Conservation (phyloP, 2,113 vertebrate species). For the Tyto alba region DNA sequence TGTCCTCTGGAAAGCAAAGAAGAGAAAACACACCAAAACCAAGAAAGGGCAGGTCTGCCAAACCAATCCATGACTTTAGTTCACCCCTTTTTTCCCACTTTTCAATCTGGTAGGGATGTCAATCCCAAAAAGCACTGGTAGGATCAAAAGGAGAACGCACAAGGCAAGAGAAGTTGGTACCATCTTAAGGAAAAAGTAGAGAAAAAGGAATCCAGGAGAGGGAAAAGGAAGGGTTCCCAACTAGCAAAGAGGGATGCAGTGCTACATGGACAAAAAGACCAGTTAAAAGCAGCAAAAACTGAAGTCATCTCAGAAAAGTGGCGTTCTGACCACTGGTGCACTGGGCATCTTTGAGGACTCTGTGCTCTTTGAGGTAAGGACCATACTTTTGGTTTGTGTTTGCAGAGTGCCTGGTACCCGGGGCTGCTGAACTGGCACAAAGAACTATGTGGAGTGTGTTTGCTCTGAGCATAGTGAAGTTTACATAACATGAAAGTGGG, state of each 20-base stretch:
- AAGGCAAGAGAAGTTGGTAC: not conserved
- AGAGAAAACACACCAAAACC: not conserved
- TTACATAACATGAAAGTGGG: not conserved
- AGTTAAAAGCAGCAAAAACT: conserved; percentile 31
- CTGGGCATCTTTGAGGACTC: not conserved
- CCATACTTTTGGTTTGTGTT: not conserved
- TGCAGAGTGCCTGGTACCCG: not conserved
- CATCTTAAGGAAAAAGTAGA: not conserved
- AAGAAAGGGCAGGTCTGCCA: not conserved
- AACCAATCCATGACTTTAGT: not conserved
- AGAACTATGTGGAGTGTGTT: not conserved
- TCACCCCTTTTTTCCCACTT: not conserved
- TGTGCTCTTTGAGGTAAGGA: not conserved
- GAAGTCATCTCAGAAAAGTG: not conserved
- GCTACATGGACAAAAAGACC: not conserved
- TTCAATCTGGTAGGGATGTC: not conserved
- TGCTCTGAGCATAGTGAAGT: not conserved
- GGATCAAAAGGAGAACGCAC: not conserved
- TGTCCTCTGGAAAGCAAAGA: not conserved
- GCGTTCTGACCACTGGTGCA: not conserved
- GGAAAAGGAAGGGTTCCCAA: not conserved
- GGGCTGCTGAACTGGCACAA: not conserved
- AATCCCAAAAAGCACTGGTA: conserved; percentile 9
- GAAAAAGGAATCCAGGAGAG: not conserved
- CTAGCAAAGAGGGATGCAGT: not conserved